Conservation (phyloP, 2,797 vertebrate genomes). For the Semotilus atromaculatus region DNA sequence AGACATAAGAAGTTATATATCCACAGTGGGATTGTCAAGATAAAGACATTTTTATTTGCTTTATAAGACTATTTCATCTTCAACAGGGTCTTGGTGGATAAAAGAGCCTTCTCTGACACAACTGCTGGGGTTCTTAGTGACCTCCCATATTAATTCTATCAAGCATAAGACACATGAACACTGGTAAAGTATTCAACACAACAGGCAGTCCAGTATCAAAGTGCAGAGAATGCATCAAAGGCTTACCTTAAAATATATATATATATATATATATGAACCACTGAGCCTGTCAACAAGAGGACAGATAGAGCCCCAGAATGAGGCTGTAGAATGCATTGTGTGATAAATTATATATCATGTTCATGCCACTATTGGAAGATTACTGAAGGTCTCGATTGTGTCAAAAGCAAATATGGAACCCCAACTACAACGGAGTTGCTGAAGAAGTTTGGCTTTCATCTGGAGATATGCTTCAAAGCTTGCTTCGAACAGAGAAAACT, state of each 20-base stretch:
- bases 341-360: slow-evolving; percentile 79
- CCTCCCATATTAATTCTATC: slow-evolving; percentile 40
- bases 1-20: slow-evolving; percentile 78
- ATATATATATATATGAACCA: slow-evolving; percentile 58
- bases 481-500: slow-evolving; percentile 73
- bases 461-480: slow-evolving; percentile 74
- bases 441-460: slow-evolving; percentile 80
- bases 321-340: slow-evolving; percentile 65
- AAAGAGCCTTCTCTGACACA: slow-evolving; percentile 18
- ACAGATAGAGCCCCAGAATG: slow-evolving; percentile 55
- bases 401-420: slow-evolving; percentile 73
- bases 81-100: slow-evolving; percentile 67
- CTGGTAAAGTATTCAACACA: slow-evolving; percentile 53
- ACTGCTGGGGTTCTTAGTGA: slow-evolving; percentile 43
- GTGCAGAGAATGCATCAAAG: slow-evolving; percentile 69
- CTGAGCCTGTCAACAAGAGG: slow-evolving; percentile 64
- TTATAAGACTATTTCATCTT: slow-evolving; percentile 79
- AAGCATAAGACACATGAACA: slow-evolving; percentile 37
- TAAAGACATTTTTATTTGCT: slow-evolving; percentile 82
- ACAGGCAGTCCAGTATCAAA: slow-evolving; percentile 65
- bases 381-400: slow-evolving; percentile 69
- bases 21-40: slow-evolving; percentile 75
- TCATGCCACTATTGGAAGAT: slow-evolving; percentile 65
- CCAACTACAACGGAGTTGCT: slow-evolving; percentile 70
- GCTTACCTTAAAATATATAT: slow-evolving; percentile 61